Evolutionary conservation across 2,113 vertebrate species (phyloP), one percentile per base, ranked within the genome.

Genomic region (Ranitomeya variabilis): DNA sequence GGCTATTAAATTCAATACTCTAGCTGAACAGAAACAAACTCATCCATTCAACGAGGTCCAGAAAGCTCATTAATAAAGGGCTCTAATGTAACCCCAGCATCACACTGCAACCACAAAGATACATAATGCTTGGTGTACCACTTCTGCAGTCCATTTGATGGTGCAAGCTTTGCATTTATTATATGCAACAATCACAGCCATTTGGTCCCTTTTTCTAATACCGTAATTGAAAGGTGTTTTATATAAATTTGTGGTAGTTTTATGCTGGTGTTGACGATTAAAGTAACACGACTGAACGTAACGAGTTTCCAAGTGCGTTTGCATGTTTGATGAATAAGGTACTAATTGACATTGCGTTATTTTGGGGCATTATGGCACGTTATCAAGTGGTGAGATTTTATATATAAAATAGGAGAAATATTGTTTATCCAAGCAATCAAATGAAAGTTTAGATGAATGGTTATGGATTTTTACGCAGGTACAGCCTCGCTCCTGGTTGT

Each of bases 311-410:
- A 6, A 37, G 69, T 16, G 23, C 23, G 10, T 80, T 13, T 13
- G 13, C 66, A 71, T 54, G 82, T 78, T 86, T 77, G 78, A 10
- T 81, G 86, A 81, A 87, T 81, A 87, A 87, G 86, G 86, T 87
- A 82, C 82, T 37, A 81, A 87, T 18, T 87, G 86, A 82, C 82
- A 82, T 45, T 18, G 9, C 10, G 11, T 26, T 26, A 13, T 13
- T 11, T 57, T 57, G 12, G 55, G 55, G 37, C 5, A 45, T 45
- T 45, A 45, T 45, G 37, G 37, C 26, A 31, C 26, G 26, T 31
- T 31, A 31, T 31, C 2, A 31, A 31, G 26, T 31, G 26, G 1
- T 31, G 26, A 31, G 26, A 31, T 31, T 31, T 31, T 31, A 1
- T 31, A 31, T 31, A 31, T 31, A 31, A 31, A 31, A 31, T 31